These are phyloP conservation scores for Tragelaphus buxtoni DNA, from an alignment of 2,113 vertebrate genomes.

Conservation along the genomic window DNA sequence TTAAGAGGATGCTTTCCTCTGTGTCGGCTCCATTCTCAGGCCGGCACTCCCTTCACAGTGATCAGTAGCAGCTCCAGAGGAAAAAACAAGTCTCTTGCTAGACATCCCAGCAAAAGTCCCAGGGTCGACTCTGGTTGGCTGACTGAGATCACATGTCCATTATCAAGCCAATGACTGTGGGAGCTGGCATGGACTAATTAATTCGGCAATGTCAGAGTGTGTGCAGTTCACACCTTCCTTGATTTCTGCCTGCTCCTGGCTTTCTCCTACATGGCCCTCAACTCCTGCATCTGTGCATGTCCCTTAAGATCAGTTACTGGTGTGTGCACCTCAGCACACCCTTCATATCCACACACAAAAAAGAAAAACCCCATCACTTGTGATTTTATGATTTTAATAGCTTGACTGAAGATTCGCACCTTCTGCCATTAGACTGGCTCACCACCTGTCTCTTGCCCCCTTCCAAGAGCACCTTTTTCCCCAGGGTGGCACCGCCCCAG, in stretches of 20 bases:
- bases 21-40: neutral
- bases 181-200: neutral
- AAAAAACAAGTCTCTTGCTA: neutral
- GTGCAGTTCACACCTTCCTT: too few relatives aligned
- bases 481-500: accelerated
- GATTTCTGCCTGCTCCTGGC: accelerated
- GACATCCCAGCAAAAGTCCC: neutral
- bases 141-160: neutral
- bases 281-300: neutral
- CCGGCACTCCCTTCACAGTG: neutral
- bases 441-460: too few relatives aligned
- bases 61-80: neutral
- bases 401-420: neutral
- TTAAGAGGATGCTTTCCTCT: neutral
- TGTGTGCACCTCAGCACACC: neutral
- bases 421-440: neutral
- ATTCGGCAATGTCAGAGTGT: neutral
- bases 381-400: neutral
- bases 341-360: neutral
- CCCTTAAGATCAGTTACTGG: neutral
- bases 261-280: neutral
- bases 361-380: neutral
- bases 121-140: neutral
- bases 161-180: neutral
- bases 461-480: neutral